phyloP scores from a whole-genome alignment of 2,888 invertebrate genomes.

The Hypena proboscidalis region DNA sequence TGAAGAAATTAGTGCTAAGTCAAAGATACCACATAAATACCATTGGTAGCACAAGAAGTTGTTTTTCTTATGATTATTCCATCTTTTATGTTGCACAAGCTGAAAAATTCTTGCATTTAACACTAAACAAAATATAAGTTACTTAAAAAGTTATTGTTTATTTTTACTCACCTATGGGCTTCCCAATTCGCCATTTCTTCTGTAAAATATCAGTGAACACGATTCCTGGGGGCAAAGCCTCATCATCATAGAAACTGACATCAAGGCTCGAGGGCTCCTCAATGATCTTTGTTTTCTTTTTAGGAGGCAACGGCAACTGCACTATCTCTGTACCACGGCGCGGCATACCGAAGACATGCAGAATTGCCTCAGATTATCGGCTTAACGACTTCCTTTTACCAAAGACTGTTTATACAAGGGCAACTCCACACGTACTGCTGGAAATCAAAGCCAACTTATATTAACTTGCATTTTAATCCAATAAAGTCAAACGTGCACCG shows the following conservation, averaged over 20 bases:
- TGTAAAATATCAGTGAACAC: slow-evolving; percentile 92
- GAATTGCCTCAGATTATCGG: slow-evolving; percentile 4
- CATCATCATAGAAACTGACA: slow-evolving; percentile 73
- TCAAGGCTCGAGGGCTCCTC: slow-evolving; percentile 64
- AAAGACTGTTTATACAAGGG: neutral
- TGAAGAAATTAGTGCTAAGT: too few relatives aligned
- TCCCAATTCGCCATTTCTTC: slow-evolving; percentile 95
- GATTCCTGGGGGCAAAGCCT: slow-evolving; percentile 88
- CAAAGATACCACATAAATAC: too few relatives aligned
- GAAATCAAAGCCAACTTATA: slow-evolving; percentile 24
- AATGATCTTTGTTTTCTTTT: slow-evolving; percentile 64
- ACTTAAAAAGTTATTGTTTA: neutral
- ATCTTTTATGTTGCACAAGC: slow-evolving; percentile 19
- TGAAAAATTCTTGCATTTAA: too few relatives aligned
- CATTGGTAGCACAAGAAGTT: too few relatives aligned
- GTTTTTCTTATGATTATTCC: too few relatives aligned
- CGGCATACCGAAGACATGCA: slow-evolving; percentile 61
- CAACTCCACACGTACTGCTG: slow-evolving; percentile 9
- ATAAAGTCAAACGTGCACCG: slow-evolving; percentile 55
- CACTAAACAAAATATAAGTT: neutral
- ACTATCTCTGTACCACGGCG: slow-evolving; percentile 67
- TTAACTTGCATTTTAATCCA: slow-evolving; percentile 50
- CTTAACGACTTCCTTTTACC: slow-evolving; percentile 11
- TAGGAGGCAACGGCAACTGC: slow-evolving; percentile 61
- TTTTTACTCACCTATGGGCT: slow-evolving; percentile 89